phyloP scores from a whole-genome alignment of 2,888 invertebrate species.

The Bruchidius siliquastri region DNA sequence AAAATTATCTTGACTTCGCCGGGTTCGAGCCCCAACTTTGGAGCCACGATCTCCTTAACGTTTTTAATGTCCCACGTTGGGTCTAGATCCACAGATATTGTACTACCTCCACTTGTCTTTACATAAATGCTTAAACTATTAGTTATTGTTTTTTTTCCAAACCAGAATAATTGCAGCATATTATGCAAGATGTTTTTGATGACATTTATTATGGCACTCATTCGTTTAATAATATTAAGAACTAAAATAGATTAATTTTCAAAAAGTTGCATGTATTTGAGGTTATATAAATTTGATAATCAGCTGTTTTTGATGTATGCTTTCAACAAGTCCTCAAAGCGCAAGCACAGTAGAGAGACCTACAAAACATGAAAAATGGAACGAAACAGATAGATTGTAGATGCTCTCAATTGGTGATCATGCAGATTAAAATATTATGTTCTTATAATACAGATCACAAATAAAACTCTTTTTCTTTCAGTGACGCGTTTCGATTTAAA shows the following conservation, averaged over 20 bases:
- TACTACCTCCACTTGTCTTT: slow-evolving; percentile 64
- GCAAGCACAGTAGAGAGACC: no score
- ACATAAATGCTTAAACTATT: slow-evolving; percentile 62
- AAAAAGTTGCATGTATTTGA: not conserved
- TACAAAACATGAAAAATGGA: no score
- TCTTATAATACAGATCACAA: no score
- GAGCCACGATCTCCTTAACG: slow-evolving; percentile 67
- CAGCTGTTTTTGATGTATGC: not conserved
- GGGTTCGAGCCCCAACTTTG: slow-evolving; percentile 61
- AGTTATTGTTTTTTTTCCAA: slow-evolving; percentile 56
- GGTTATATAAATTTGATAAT: not conserved
- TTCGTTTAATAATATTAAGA: slow-evolving; percentile 25
- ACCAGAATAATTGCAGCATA: slow-evolving; percentile 61
- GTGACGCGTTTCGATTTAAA: no score
- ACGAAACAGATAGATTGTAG: no score
- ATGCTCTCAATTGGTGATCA: no score
- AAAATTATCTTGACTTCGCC: slow-evolving; percentile 74
- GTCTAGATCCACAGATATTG: slow-evolving; percentile 62
- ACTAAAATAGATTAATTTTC: not conserved
- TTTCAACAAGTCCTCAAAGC: no score
- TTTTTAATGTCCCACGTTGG: slow-evolving; percentile 71
- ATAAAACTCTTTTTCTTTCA: no score
- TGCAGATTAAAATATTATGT: no score
- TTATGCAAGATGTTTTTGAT: slow-evolving; percentile 54
- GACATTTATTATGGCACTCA: slow-evolving; percentile 57